Conservation (phyloP, 2,888 invertebrate species). For the Pantelozetes paolii region DNA sequence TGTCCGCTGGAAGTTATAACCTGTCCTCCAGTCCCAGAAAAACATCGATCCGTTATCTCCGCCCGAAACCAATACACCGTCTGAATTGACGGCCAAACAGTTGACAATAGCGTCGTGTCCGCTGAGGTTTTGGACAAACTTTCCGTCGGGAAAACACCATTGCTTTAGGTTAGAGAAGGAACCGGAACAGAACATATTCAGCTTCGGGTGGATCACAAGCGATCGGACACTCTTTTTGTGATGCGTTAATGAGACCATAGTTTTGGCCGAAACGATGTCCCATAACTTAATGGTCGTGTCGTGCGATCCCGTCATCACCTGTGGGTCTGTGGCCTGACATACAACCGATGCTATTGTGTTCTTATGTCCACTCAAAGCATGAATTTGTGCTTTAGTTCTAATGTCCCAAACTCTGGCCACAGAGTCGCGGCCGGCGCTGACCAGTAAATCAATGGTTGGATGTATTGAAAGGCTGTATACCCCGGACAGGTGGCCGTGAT, state of each 20-base stretch:
- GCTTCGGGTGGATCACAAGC: conserved; percentile 59
- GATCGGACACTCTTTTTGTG: conserved; percentile 83
- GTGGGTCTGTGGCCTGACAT: conserved; percentile 88
- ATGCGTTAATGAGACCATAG: conserved; percentile 89
- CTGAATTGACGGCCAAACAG: conserved; percentile 88
- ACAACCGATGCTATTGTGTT: conserved; percentile 94
- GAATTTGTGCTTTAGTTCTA: conserved; percentile 93
- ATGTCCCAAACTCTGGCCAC: conserved; percentile 66
- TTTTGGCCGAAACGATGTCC: conserved; percentile 95
- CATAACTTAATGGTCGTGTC: conserved; percentile 95
- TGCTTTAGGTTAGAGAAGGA: conserved; percentile 99
- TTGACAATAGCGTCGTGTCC: conserved; percentile 98
- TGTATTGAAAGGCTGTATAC: conserved; percentile 89
- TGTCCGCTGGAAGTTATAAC: conserved; percentile 91
- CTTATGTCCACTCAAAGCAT: conserved; percentile 90
- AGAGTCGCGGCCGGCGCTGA: conserved; percentile 90
- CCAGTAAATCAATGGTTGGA: conserved; percentile 85
- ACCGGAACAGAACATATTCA: conserved; percentile 94
- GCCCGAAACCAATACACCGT: conserved; percentile 93
- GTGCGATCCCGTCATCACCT: conserved; percentile 58
- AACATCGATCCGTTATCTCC: conserved; percentile 97
- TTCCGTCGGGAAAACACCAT: conserved; percentile 97
- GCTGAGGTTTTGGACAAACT: conserved; percentile 91
- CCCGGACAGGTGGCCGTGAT: conserved; percentile 97
- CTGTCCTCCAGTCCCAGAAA: conserved; percentile 98